Evolutionary conservation across 2,797 vertebrate genomes (phyloP).

Genomic region (Squalus acanthias): DNA sequence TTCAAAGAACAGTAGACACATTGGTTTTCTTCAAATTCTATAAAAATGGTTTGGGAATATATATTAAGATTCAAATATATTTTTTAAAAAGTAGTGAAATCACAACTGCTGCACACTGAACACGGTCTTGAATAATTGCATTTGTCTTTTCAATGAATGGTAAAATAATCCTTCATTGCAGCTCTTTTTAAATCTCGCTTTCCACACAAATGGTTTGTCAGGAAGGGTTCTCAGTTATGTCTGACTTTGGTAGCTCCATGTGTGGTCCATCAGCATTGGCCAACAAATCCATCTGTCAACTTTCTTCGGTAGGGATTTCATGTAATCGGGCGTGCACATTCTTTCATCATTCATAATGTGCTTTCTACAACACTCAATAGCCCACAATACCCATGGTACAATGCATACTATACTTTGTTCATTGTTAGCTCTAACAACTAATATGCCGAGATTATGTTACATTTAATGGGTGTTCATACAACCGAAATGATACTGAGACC

Average conservation of each 20-base stretch:
- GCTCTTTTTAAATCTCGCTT: conserved; percentile 34
- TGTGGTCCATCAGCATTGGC: conserved; percentile 50
- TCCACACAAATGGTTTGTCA: not conserved
- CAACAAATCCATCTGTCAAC: conserved; percentile 59
- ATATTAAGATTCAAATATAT: conserved; percentile 1
- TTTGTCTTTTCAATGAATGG: conserved; percentile 45
- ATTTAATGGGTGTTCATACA: not conserved
- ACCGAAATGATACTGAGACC: conserved; percentile 42
- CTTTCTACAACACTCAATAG: conserved; percentile 58
- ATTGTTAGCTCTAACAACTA: conserved; percentile 54
- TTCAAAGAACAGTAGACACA: conserved; percentile 73
- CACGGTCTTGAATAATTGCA: not conserved
- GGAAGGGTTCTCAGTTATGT: conserved; percentile 47
- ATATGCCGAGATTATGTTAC: conserved; percentile 52
- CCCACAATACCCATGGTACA: conserved; percentile 54
- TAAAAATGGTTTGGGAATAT: conserved; percentile 48
- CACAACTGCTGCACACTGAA: not conserved
- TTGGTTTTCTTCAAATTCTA: conserved; percentile 75
- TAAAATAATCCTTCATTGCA: conserved; percentile 58
- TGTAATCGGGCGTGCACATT: conserved; percentile 52
- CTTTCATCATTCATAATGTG: conserved; percentile 49
- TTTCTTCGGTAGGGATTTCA: conserved; percentile 52
- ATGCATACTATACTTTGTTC: conserved; percentile 61
- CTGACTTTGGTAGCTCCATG: conserved; percentile 56
- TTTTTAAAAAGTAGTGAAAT: not conserved